phyloP scores from a whole-genome alignment of 2,888 invertebrate genomes.

The Acleris holmiana region DNA sequence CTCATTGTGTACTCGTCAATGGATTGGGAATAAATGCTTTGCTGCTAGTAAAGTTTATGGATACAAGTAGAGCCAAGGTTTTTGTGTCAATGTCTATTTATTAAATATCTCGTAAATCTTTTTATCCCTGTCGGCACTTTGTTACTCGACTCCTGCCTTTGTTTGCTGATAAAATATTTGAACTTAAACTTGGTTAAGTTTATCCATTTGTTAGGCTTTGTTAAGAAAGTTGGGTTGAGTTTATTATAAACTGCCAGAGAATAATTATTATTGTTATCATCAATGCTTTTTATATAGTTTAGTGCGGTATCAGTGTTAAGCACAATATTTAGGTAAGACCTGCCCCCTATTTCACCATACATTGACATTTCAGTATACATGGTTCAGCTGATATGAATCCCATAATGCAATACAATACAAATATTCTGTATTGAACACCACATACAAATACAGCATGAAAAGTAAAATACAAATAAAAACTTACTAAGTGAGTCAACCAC shows the following conservation, averaged over 20 bases:
- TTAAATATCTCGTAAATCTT: conserved; percentile 49
- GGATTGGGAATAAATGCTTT: conserved; percentile 6
- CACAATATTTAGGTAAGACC: too few species aligned
- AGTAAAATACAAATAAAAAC: too few species aligned
- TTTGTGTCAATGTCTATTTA: conserved; percentile 42
- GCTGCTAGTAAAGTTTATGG: neutral
- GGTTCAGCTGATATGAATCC: too few species aligned
- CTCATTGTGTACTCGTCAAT: conserved; percentile 6
- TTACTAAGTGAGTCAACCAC: too few species aligned
- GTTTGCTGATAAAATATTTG: conserved; percentile 32
- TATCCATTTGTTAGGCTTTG: conserved; percentile 22
- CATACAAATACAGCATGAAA: too few species aligned
- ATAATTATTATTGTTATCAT: too few species aligned
- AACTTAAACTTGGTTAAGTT: conserved; percentile 27
- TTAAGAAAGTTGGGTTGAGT: conserved; percentile 7
- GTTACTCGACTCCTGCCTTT: conserved; percentile 26
- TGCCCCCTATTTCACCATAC: too few species aligned
- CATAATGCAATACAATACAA: too few species aligned
- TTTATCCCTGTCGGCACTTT: conserved; percentile 43
- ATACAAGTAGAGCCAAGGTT: conserved; percentile 24
- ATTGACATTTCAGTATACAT: too few species aligned
- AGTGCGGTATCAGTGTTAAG: too few species aligned
- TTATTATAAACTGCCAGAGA: conserved; percentile 1
- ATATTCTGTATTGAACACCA: too few species aligned
- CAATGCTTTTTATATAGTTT: too few species aligned